A percentile compares a stretch with the other conserved stretches of the same genome.
These are phyloP conservation scores for Sebastiscus tertius DNA, from an alignment of 2,797 vertebrate genomes.

Conservation along the genomic window DNA sequence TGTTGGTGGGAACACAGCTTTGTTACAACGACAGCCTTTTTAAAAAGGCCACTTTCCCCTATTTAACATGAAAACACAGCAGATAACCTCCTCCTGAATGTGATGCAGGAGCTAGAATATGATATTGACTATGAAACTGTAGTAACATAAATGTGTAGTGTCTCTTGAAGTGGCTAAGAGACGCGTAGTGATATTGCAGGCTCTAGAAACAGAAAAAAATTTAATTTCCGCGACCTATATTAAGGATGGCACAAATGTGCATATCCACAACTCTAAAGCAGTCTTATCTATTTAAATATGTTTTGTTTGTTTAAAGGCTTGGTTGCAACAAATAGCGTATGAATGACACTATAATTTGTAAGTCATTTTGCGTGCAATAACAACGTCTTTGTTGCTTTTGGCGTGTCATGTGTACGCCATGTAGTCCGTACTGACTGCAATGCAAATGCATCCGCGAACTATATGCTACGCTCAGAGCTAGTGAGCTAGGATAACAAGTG, in stretches of 20 bases:
- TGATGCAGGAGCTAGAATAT: neutral
- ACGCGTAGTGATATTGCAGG: neutral
- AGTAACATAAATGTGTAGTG: neutral
- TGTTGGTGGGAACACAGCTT: conserved; percentile 1
- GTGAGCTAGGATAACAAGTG: neutral
- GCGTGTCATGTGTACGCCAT: neutral
- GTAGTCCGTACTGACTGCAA: neutral
- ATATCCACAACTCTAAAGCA: too few relatives aligned
- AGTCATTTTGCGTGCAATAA: neutral
- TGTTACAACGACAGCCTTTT: neutral
- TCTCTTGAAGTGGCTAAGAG: neutral
- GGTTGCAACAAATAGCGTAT: neutral
- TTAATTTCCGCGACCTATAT: neutral
- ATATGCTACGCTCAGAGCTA: neutral
- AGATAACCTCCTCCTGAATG: neutral
- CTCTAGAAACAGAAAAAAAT: neutral
- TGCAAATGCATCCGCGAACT: neutral
- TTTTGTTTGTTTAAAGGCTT: neutral
- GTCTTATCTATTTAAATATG: too few relatives aligned
- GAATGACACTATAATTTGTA: neutral
- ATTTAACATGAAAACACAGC: neutral
- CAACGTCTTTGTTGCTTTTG: neutral
- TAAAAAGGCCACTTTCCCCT: neutral
- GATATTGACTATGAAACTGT: neutral
- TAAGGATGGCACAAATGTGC: neutral